Conservation (phyloP, 2,888 invertebrate genomes). For the Polydrusus pterygomalis region DNA sequence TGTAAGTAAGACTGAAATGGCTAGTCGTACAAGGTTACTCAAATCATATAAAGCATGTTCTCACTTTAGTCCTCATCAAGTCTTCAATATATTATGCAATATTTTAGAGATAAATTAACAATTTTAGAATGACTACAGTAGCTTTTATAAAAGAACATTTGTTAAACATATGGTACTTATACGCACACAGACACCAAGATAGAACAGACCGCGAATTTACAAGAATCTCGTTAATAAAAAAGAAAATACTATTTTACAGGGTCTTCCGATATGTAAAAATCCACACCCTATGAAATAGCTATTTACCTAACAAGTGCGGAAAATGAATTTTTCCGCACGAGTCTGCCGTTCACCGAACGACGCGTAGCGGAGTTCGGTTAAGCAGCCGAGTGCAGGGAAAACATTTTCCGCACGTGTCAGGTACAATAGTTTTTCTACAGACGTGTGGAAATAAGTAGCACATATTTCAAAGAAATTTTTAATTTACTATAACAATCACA, state of each 20-base stretch:
- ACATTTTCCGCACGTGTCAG: too few relatives aligned
- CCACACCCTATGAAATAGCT: not conserved
- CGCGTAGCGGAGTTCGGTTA: too few relatives aligned
- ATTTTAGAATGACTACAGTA: constrained; percentile 39
- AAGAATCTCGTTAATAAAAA: not conserved
- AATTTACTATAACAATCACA: too few relatives aligned
- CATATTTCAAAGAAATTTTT: too few relatives aligned
- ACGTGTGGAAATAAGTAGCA: too few relatives aligned
- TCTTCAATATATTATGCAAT: not conserved
- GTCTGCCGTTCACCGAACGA: too few relatives aligned
- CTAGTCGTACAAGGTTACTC: constrained; percentile 47
- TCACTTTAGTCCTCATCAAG: constrained; percentile 28
- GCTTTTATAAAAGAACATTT: constrained; percentile 36
- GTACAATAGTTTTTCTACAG: too few relatives aligned
- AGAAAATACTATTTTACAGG: constrained; percentile 26
- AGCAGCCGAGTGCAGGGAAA: too few relatives aligned
- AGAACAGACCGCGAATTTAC: not conserved
- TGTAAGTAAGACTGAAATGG: constrained; percentile 53
- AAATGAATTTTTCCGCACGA: too few relatives aligned
- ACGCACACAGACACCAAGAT: constrained; percentile 53
- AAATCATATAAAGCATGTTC: constrained; percentile 21
- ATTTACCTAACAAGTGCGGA: too few relatives aligned
- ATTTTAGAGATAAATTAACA: constrained; percentile 54
- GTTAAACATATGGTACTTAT: constrained; percentile 47
- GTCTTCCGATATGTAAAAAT: constrained; percentile 39